Conservation (phyloP, 2,113 vertebrate genomes). For the Paratilapia polleni region DNA sequence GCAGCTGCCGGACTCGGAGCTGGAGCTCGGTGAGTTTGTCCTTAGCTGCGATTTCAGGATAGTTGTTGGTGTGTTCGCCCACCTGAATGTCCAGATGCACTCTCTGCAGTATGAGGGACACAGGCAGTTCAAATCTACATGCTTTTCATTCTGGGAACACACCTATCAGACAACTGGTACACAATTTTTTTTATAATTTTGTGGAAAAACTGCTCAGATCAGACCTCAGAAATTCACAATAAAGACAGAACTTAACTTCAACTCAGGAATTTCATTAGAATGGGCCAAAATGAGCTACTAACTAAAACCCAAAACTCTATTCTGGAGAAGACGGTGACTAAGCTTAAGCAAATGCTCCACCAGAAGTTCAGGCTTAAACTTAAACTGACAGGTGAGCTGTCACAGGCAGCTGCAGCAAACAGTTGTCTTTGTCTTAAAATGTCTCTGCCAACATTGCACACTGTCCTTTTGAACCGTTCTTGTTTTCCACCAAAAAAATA, state of each 20-base stretch:
- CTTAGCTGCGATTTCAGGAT: slow-evolving; percentile 94
- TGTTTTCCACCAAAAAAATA: too few relatives aligned
- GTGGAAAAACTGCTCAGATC: too few relatives aligned
- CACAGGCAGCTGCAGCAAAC: too few relatives aligned
- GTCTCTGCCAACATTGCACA: background rate
- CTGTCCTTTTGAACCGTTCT: background rate
- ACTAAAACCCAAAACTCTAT: background rate
- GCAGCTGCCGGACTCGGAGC: slow-evolving; percentile 89
- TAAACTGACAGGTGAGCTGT: too few relatives aligned
- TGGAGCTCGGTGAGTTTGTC: slow-evolving; percentile 95
- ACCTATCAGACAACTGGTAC: too few relatives aligned
- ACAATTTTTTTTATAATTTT: too few relatives aligned
- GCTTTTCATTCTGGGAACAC: background rate
- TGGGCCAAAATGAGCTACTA: background rate
- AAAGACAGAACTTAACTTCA: background rate
- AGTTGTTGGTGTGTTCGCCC: slow-evolving; percentile 95
- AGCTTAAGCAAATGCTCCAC: too few relatives aligned
- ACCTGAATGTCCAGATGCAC: slow-evolving; percentile 95
- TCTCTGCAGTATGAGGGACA: slow-evolving; percentile 72
- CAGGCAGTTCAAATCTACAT: background rate
- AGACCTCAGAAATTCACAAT: too few relatives aligned
- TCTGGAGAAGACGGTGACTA: background rate
- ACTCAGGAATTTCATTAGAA: background rate
- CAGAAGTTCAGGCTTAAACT: too few relatives aligned
- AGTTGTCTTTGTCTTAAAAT: too few relatives aligned